Evolutionary conservation across 1,140 invertebrate genomes (phyloP).

Genomic region (Elymnias hypermnestra): DNA sequence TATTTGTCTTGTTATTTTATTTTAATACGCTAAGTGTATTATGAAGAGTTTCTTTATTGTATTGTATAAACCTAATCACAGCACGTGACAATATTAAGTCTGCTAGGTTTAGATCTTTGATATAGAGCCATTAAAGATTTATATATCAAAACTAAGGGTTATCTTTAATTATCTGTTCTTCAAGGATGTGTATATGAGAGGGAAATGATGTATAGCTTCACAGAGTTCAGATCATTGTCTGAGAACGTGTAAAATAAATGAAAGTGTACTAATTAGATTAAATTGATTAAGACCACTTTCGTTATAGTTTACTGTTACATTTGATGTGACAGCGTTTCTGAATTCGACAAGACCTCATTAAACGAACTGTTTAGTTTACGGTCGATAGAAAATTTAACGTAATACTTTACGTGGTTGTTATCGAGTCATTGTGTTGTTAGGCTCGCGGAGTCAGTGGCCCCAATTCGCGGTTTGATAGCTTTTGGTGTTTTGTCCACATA

Average conservation of each 20-base stretch:
- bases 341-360: slow-evolving; percentile 13
- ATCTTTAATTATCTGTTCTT: too few relatives aligned
- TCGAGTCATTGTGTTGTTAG: slow-evolving; percentile 21
- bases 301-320: background rate
- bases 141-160: too few relatives aligned
- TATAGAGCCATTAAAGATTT: too few relatives aligned
- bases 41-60: too few relatives aligned
- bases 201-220: too few relatives aligned
- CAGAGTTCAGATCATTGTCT: too few relatives aligned
- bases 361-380: slow-evolving; percentile 20
- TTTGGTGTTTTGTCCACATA: background rate
- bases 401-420: slow-evolving; percentile 17
- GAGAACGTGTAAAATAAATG: background rate
- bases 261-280: slow-evolving; percentile 1
- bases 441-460: slow-evolving; percentile 1
- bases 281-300: background rate
- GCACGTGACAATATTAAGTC: too few relatives aligned
- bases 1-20: too few relatives aligned
- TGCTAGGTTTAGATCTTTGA: too few relatives aligned
- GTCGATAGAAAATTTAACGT: slow-evolving; percentile 14
- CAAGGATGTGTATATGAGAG: too few relatives aligned
- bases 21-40: too few relatives aligned
- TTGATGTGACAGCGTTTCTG: slow-evolving; percentile 9
- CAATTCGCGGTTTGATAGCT: background rate
- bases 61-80: too few relatives aligned